Base-by-base conservation (phyloP, 2,113 vertebrate species). In the Tachycineta bicolor region DNA sequence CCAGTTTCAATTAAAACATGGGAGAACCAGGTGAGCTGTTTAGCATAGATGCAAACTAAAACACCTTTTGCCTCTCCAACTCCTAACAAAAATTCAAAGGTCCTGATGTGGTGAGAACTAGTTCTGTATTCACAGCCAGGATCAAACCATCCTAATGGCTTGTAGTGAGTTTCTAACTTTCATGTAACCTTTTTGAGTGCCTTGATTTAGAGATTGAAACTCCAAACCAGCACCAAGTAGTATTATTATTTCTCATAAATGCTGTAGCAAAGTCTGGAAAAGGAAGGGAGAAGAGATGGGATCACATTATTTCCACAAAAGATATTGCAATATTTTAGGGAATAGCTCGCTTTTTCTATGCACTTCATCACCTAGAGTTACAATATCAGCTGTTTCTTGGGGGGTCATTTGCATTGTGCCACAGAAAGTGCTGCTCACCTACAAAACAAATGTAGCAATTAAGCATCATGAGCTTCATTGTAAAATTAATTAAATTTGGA, bases 321-420 rank as follows among this genome's bases (percentile, higher is more conserved):
- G n/a, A 25, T 29, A 37, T 0, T 50, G 23, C 41, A 87, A 24
- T 1, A 3, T 5, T n/a, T 4, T 21, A 29, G 1, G 1, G 31
- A 23, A 81, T 80, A 83, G 23, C 8, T 68, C n/a, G 6, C 2
- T 50, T 79, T 37, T 55, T 28, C 53, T n/a, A 3, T 22, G 8
- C 9, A 64, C 4, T 43, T 71, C n/a, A 52, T 28, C 33, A 84
- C 11, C 15, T 64, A 37, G 17, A 37, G 5, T 47, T 74, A 39
- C 13, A 62, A 5, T 14, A 59, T 3, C 14, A 59, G 39, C 34
- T 73, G 0, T 41, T 85, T 65, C 12, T 82, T 81, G 44, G 7
- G 56, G 15, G 8, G 4, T 64, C 46, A 23, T 24, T 64, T 73
- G 10, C 43, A 31, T 5, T 44, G 19, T 44, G 63, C 10, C 46